Evolutionary conservation across 2,888 invertebrate genomes (phyloP).

Genomic region (Parnassius smintheus): DNA sequence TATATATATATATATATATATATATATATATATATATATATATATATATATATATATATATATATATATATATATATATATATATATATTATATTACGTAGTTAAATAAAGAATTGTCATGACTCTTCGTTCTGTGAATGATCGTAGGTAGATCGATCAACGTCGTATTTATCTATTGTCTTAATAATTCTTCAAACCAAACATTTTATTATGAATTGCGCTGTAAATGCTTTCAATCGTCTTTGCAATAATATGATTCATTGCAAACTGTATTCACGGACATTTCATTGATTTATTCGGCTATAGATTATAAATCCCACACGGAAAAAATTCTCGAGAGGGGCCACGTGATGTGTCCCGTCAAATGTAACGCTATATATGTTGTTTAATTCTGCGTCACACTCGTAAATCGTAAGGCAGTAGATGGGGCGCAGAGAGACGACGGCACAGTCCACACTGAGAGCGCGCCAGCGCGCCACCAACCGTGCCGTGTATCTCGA

Average conservation of each 20-base stretch:
- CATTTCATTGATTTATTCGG: slow-evolving; percentile 11
- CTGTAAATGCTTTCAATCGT: slow-evolving; percentile 9
- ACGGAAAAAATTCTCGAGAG: slow-evolving; percentile 32
- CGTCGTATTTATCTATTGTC: too few species aligned
- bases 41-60: too few species aligned
- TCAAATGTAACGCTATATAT: slow-evolving; percentile 43
- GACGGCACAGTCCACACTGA: slow-evolving; percentile 62
- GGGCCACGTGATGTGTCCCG: slow-evolving; percentile 48
- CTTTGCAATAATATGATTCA: slow-evolving; percentile 11
- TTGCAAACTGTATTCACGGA: slow-evolving; percentile 16
- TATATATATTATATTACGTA: too few species aligned
- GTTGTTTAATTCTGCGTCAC: slow-evolving; percentile 71
- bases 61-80: too few species aligned
- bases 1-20: too few species aligned
- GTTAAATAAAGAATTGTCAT: too few species aligned
- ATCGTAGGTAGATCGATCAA: too few species aligned
- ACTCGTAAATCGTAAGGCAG: slow-evolving; percentile 67
- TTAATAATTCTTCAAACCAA: too few species aligned
- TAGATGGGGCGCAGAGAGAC: slow-evolving; percentile 56
- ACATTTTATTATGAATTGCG: neutral
- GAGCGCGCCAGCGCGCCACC: slow-evolving; percentile 60
- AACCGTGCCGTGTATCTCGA: slow-evolving; percentile 51
- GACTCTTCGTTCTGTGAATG: too few species aligned
- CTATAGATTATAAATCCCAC: slow-evolving; percentile 24
- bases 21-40: too few species aligned